These are phyloP conservation scores for Muscina levida DNA, from an alignment of 2,888 invertebrate species.

Conservation along the genomic window DNA sequence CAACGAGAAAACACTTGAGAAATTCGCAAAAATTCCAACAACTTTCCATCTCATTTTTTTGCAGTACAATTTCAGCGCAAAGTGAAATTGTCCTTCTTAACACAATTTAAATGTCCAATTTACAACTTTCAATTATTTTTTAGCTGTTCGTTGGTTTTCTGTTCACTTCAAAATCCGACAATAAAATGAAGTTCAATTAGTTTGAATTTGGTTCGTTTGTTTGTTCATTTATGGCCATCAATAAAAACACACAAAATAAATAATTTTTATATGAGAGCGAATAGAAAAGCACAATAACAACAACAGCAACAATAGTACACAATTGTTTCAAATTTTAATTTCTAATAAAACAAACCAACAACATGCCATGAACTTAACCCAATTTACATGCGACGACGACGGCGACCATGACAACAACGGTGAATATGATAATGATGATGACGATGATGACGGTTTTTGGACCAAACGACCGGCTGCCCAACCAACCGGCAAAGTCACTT, in stretches of 20 bases:
- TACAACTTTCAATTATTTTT: conserved; percentile 36
- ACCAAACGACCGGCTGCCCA: not conserved
- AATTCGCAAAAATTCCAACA: conserved; percentile 4
- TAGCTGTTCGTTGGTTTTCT: not conserved
- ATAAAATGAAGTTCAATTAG: conserved; percentile 51
- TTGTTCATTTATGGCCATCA: conserved; percentile 35
- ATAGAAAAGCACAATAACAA: not conserved
- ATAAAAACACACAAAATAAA: conserved; percentile 35
- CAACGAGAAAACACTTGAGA: not conserved
- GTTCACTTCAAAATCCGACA: conserved; percentile 17
- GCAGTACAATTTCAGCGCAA: conserved; percentile 1
- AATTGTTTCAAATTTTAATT: conserved; percentile 29
- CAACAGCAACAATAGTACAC: not conserved
- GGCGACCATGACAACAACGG: too few species aligned
- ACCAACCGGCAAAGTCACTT: conserved; percentile 41
- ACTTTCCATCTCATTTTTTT: conserved; percentile 40
- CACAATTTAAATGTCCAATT: conserved; percentile 50
- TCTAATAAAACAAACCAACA: conserved; percentile 31
- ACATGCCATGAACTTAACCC: conserved; percentile 36
- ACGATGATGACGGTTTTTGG: not conserved
- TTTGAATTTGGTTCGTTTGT: conserved; percentile 22
- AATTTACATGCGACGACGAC: conserved; percentile 25
- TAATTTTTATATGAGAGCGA: conserved; percentile 14
- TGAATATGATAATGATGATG: too few species aligned
- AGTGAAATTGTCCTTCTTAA: conserved; percentile 61